Evolutionary conservation across 2,888 invertebrate genomes (phyloP).

Genomic region (Aradus depressus): DNA sequence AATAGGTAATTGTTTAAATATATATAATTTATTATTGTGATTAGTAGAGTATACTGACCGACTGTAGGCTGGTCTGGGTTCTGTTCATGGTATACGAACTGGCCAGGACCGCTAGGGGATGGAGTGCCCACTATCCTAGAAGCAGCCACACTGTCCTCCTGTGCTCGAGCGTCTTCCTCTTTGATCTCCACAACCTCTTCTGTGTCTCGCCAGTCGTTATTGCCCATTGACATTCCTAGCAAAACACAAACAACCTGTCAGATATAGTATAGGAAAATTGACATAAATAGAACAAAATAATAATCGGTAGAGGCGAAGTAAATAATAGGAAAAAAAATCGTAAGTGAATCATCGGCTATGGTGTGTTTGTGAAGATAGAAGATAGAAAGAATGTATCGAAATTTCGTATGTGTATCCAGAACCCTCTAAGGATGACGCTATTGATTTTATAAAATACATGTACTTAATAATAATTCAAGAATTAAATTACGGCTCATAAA

Average conservation of each 20-base stretch:
- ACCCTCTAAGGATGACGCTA: too few species aligned
- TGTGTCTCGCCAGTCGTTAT: slow-evolving; percentile 21
- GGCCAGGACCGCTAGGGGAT: slow-evolving; percentile 19
- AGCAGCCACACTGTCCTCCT: slow-evolving; percentile 22
- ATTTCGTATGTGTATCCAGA: too few species aligned
- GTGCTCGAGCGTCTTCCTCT: slow-evolving; percentile 20
- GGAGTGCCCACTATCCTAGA: slow-evolving; percentile 20
- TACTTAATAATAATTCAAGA: too few species aligned
- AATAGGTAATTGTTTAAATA: background rate
- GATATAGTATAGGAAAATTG: too few species aligned
- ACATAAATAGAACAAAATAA: too few species aligned
- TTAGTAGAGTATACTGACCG: slow-evolving; percentile 18
- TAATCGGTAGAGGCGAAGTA: too few species aligned
- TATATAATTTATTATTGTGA: background rate
- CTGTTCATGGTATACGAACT: slow-evolving; percentile 21
- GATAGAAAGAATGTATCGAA: too few species aligned
- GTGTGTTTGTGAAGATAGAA: too few species aligned
- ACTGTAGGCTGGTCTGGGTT: slow-evolving; percentile 14
- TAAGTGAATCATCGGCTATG: too few species aligned
- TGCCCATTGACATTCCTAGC: slow-evolving; percentile 16
- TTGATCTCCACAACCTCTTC: slow-evolving; percentile 15
- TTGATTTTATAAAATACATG: too few species aligned
- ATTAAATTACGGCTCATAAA: too few species aligned
- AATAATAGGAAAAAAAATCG: too few species aligned
- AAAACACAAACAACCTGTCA: background rate